These are phyloP conservation scores for Chloebia gouldiae DNA, from an alignment of 2,113 vertebrate genomes.

Conservation along the genomic window DNA sequence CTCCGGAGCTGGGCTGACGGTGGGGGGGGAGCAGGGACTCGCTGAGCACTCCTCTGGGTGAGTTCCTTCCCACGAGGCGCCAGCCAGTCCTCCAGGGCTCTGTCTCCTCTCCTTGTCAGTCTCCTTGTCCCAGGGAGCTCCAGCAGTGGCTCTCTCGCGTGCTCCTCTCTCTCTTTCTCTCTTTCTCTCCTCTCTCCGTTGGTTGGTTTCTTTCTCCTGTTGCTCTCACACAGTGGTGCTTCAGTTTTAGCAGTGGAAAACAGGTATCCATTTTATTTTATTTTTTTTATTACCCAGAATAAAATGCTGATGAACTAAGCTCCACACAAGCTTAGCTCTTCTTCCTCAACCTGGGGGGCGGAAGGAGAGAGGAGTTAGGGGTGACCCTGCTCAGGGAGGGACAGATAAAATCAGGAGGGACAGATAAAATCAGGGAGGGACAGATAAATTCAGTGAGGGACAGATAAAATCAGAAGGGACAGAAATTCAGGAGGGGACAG, in stretches of 20 bases:
- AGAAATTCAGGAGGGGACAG: no score
- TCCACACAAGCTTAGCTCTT: conserved; percentile 88
- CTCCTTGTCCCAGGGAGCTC: conserved; percentile 78
- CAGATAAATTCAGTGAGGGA: not conserved
- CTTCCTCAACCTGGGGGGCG: conserved; percentile 78
- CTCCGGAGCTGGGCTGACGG: conserved; percentile 61
- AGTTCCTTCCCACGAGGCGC: conserved; percentile 72
- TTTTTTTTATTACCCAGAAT: conserved; percentile 96
- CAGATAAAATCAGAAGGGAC: no score
- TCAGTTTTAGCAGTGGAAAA: conserved; percentile 99
- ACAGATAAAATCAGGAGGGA: not conserved
- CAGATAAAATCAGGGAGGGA: not conserved
- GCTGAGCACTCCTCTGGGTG: conserved; percentile 67
- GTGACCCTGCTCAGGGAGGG: fast-evolving
- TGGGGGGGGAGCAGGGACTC: conserved; percentile 81
- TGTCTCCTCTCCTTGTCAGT: conserved; percentile 72
- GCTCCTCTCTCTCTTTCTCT: conserved; percentile 50
- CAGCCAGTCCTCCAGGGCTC: conserved; percentile 70
- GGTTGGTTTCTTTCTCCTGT: conserved; percentile 85
- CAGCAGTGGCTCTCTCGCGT: conserved; percentile 79
- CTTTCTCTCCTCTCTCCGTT: conserved; percentile 73
- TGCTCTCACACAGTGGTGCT: conserved; percentile 95
- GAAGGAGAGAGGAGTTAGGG: not conserved
- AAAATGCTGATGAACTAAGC: conserved; percentile 96
- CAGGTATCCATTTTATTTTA: conserved; percentile 97